Percentiles rank a stretch among this genome's conserved stretches.
phyloP scores from a whole-genome alignment of 2,113 vertebrate species.

The Oceanites oceanicus region DNA sequence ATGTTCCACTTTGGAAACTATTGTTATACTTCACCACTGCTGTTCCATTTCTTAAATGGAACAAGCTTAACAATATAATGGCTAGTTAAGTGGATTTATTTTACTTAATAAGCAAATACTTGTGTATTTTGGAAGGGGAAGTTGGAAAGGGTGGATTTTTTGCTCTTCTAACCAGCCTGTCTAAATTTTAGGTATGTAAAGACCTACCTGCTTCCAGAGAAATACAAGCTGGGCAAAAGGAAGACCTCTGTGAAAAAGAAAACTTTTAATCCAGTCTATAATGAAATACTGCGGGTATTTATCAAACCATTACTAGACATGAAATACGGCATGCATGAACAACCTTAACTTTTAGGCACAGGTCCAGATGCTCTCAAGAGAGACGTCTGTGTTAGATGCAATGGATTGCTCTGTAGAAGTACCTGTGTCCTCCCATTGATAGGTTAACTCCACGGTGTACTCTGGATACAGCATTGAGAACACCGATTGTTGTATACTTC shows the following conservation, averaged over 20 bases:
- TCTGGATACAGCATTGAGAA: neutral
- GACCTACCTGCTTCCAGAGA: conserved; percentile 91
- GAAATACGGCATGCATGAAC: neutral
- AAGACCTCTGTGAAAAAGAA: conserved; percentile 93
- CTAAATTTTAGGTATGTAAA: conserved; percentile 87
- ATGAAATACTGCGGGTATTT: conserved; percentile 88
- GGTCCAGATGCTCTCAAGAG: neutral
- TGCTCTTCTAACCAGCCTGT: conserved; percentile 2
- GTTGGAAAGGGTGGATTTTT: neutral
- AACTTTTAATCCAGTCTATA: conserved; percentile 88
- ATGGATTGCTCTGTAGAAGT: neutral
- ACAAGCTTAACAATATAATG: neutral
- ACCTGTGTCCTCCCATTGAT: neutral
- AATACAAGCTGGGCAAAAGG: conserved; percentile 89
- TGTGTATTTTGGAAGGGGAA: neutral
- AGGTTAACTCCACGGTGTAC: neutral
- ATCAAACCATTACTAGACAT: neutral
- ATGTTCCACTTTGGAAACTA: neutral
- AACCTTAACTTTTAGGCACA: neutral
- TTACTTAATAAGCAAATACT: neutral
- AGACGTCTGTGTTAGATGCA: neutral
- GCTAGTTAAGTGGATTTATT: neutral
- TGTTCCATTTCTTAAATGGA: neutral
- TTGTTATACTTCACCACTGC: neutral
- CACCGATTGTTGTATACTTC: neutral